Base-by-base conservation (phyloP, 2,888 invertebrate genomes). In the Chrysolina americana region DNA sequence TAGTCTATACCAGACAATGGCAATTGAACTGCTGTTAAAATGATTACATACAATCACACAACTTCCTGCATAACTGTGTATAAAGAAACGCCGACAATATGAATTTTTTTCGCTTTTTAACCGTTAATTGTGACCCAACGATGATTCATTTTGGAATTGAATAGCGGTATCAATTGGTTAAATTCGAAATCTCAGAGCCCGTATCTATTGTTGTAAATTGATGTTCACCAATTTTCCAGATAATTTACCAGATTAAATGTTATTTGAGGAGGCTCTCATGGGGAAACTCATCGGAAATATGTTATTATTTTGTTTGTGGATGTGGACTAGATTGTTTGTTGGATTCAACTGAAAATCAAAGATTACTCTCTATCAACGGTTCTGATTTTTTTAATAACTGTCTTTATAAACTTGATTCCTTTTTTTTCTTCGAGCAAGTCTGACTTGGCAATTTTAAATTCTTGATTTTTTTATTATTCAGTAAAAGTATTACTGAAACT, bases 11-110 rank as follows among this genome's bases (percentile, higher is more conserved):
- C 59, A 59, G 15, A n/a, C 10, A 53, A 53, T 53, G 21, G 19
- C 59, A 59, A 59, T n/a, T 15, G 15, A 23, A 62, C 36, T 41
- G 62, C 17, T 62, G 10, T 41, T 23, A 13, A 21, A 44, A 69
- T 62, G 69, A 70, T 50, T 73, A 62, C 69, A 71, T 48, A 48
- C 63, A 44, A 63, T 70, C 72, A 75, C 65, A 71, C 72, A 74
- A 75, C 77, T 70, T 73, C 59, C 59, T 76, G 73, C 64, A 71
- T 76, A 76, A 73, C 70, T 73, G 77, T 79, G 76, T 80, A 75
- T 65, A 81, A 81, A 76, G 80, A 84, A 80, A 83, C 81, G 82
- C 83, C 84, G 85, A 86, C 86, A 86, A 86, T 86, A 86, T 83
- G 79, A 80, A 76, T 68, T 76, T 76, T 74, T 75, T 78, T 77